These are phyloP conservation scores for Drosophila ustulata DNA, from an alignment of 2,888 invertebrate species.

Conservation along the genomic window DNA sequence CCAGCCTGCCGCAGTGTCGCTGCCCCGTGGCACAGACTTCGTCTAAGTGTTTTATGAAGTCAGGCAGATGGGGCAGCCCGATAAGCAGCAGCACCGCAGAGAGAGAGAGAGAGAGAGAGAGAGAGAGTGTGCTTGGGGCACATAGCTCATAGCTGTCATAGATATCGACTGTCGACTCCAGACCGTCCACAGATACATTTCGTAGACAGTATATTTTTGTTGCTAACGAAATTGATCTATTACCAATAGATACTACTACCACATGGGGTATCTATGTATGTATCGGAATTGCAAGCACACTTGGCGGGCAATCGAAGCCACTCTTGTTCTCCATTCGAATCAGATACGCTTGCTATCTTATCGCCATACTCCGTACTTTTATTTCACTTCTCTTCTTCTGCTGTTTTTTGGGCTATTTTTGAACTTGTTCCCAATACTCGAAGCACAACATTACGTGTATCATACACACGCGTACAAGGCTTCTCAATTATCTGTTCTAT, in stretches of 20 bases:
- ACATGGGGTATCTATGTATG: background rate
- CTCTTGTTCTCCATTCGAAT: conserved; percentile 5
- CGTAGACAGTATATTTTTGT: background rate
- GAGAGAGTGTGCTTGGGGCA: conserved; percentile 13
- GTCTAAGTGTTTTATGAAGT: conserved; percentile 78
- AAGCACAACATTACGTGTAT: background rate
- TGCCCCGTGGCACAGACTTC: conserved; percentile 11
- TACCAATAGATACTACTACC: conserved; percentile 15
- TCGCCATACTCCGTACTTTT: conserved; percentile 6
- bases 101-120: too few species aligned
- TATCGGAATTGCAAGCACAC: background rate
- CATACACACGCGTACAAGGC: conserved; percentile 29
- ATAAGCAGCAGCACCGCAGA: conserved; percentile 70
- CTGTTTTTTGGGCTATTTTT: conserved; percentile 22
- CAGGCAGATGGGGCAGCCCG: conserved; percentile 66
- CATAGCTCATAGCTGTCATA: conserved; percentile 68
- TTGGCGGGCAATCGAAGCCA: conserved; percentile 14
- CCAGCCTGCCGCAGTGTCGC: background rate
- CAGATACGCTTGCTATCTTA: conserved; percentile 41
- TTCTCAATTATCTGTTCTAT: conserved; percentile 41
- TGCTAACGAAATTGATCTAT: conserved; percentile 32
- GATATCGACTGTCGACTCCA: conserved; percentile 51
- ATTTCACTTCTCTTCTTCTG: background rate
- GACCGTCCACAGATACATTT: conserved; percentile 49
- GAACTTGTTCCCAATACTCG: conserved; percentile 14